Evolutionary conservation across 2,113 vertebrate species (phyloP).

Genomic region (Rhea americana): DNA sequence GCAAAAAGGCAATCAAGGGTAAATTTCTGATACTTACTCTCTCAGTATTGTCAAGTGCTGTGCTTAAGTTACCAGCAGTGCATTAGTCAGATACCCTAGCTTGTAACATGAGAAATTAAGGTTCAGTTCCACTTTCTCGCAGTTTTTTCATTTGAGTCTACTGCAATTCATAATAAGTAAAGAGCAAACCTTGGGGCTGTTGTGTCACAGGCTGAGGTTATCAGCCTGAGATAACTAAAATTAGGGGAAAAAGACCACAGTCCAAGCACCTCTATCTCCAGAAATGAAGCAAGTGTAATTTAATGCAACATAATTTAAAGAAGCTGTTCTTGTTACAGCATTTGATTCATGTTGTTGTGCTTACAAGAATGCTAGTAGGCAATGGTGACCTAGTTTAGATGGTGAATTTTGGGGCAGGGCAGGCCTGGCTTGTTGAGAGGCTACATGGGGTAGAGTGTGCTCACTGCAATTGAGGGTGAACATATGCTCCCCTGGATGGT

Average conservation of each 20-base stretch:
- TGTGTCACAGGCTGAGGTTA: slow-evolving; percentile 29
- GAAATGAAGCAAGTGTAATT: slow-evolving; percentile 7
- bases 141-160: not conserved
- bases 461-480: not conserved
- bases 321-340: not conserved
- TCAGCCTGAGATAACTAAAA: slow-evolving; percentile 16
- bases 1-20: slow-evolving; percentile 15
- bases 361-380: not conserved
- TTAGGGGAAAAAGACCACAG: not conserved
- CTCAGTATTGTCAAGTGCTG: not conserved
- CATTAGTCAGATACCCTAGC: not conserved
- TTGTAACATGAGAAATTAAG: not conserved
- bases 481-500: not conserved
- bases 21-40: not conserved
- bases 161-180: slow-evolving; percentile 31
- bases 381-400: not conserved
- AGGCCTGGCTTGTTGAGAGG: not conserved
- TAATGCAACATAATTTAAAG: not conserved
- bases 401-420: not conserved
- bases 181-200: slow-evolving; percentile 27
- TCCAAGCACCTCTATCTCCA: not conserved
- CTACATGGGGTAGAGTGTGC: not conserved
- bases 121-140: not conserved
- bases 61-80: not conserved
- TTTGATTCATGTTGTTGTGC: not conserved